phyloP scores from a whole-genome alignment of 2,888 invertebrate genomes.

The Spilarctia lutea region DNA sequence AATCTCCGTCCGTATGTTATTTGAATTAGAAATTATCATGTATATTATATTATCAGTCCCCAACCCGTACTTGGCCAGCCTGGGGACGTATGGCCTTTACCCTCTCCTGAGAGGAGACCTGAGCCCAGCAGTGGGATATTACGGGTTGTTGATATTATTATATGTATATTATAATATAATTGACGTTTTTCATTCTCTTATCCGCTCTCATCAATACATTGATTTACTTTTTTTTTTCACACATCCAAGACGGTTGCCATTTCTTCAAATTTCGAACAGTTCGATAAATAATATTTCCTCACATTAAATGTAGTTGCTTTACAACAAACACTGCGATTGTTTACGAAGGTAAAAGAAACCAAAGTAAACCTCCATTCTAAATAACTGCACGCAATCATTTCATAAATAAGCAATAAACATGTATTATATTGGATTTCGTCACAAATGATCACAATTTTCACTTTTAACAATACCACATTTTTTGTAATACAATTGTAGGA shows the following conservation, averaged over 20 bases:
- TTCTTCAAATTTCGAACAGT: background rate
- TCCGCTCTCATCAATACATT: no score
- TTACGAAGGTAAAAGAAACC: constrained; percentile 24
- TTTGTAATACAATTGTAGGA: constrained; percentile 22
- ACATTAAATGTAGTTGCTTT: background rate
- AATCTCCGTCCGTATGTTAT: no score
- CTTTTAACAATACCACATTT: constrained; percentile 28
- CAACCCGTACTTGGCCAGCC: no score
- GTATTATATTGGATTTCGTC: constrained; percentile 29
- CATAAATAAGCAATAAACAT: constrained; percentile 39
- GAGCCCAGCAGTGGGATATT: no score
- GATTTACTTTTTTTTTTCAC: no score
- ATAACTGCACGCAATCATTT: constrained; percentile 35
- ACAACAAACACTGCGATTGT: background rate
- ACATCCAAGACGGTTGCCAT: background rate
- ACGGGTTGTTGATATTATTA: no score
- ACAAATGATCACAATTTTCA: constrained; percentile 40
- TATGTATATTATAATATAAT: no score
- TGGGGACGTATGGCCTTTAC: no score
- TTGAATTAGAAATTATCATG: background rate
- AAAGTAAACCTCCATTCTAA: constrained; percentile 22
- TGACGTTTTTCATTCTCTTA: no score
- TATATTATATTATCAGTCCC: no score
- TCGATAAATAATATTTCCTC: background rate
- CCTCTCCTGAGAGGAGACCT: no score